Evolutionary conservation across 2,797 vertebrate species (phyloP), one percentile per base, ranked within the genome.

Genomic region (Poecilia gillii): DNA sequence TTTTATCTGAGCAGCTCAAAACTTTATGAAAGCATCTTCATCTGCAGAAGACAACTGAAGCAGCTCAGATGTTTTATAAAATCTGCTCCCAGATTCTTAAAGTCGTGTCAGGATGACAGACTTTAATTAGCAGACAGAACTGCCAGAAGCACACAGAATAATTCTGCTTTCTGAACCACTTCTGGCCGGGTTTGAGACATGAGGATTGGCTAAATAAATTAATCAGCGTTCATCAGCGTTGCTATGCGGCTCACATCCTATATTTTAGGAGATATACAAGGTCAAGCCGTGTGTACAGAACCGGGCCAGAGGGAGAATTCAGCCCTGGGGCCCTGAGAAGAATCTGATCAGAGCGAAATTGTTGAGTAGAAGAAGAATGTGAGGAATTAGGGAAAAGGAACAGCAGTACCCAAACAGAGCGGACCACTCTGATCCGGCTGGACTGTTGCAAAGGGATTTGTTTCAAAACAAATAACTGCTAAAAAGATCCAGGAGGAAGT

Each of bases 1-100:
- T 84, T 70, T 81, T 73, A 59, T 73, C 74, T 57, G 75, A 64
- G 78, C 74, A 72, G 81, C 78, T 83, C 83, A 78, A 73, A 76
- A 59, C n/a, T 59, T 57, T 81, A 72, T 7, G 36, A 62, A 33
- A 23, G n/a, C 55, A 78, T 75, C 72, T 81, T 33, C 74, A 49
- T 81, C 75, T 77, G 68, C 59, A 28, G 31, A 57, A 84, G 85
- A 64, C 33, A 71, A 77, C 7, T 46, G 39, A 41, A 20, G 53
- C n/a, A 73, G 18, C 55, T 18, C 31, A 23, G 25, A 74, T 46
- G 43, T 77, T 78, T 70, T 64, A 43, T 64, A 74, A 18, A 62
- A 39, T 77, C n/a, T 25, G 36, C 36, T 80, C 79, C 75, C 70
- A 59, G 49, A 77, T 64, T 68, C 31, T 78, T 20, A 70, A 83